A percentile compares a stretch with the other conserved stretches of the same genome.
Evolutionary conservation across 2,113 vertebrate species (phyloP).

Genomic region (Platichthys flesus): DNA sequence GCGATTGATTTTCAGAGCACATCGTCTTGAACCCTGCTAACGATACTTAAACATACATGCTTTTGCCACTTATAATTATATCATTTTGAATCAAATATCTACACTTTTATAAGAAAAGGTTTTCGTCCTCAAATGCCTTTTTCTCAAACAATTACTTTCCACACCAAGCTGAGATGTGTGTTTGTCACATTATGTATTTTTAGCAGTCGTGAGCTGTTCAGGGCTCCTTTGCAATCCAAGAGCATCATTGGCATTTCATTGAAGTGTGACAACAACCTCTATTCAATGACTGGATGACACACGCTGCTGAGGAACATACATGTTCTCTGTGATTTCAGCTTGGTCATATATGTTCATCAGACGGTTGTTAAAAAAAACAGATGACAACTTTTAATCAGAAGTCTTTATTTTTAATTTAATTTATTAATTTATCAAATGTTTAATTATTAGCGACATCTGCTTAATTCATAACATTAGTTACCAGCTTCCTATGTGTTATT

Average conservation of each 20-base stretch:
- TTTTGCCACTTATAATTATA: too few relatives aligned
- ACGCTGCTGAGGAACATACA: slow-evolving; percentile 14
- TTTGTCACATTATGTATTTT: slow-evolving; percentile 57
- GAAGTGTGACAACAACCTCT: slow-evolving; percentile 33
- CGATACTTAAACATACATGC: not conserved
- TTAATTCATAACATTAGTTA: not conserved
- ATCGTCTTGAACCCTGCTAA: not conserved
- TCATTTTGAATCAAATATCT: too few relatives aligned
- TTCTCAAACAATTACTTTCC: not conserved
- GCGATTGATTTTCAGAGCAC: not conserved
- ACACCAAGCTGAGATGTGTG: slow-evolving; percentile 20
- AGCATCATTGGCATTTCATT: slow-evolving; percentile 46
- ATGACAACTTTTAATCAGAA: not conserved
- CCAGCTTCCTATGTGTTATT: not conserved
- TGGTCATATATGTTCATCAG: not conserved
- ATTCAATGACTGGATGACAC: slow-evolving; percentile 31
- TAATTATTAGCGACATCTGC: too few relatives aligned
- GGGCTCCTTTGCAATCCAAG: slow-evolving; percentile 57
- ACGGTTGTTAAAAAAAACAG: too few relatives aligned
- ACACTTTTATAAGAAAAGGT: not conserved
- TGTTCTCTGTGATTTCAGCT: slow-evolving; percentile 16
- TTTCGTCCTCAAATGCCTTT: not conserved
- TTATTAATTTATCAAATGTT: not conserved
- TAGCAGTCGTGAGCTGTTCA: slow-evolving; percentile 52
- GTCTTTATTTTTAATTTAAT: not conserved